Evolutionary conservation across 1,140 invertebrate species (phyloP).

Genomic region (Pseudoatta argentina): DNA sequence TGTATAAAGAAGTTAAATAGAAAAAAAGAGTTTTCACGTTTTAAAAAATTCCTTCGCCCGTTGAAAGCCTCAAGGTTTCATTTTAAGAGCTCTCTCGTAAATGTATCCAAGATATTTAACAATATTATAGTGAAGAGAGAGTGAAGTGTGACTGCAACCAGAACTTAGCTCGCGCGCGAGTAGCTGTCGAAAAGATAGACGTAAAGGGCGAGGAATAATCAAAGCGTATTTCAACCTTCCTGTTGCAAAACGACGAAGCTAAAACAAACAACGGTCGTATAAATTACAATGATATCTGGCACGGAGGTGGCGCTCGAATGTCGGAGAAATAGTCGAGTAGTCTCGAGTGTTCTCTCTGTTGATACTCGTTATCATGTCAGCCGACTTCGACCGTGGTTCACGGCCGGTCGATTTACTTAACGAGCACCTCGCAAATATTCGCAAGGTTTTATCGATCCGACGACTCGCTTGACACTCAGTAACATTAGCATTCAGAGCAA

Average conservation of each 20-base stretch:
- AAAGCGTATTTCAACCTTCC: slow-evolving; percentile 60
- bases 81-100: slow-evolving; percentile 26
- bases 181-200: slow-evolving; percentile 8
- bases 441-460: slow-evolving; percentile 46
- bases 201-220: slow-evolving; percentile 65
- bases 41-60: slow-evolving; percentile 5
- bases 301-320: slow-evolving; percentile 47
- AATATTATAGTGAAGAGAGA: slow-evolving; percentile 64
- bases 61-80: slow-evolving; percentile 11
- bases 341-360: slow-evolving; percentile 47
- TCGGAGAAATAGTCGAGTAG: slow-evolving; percentile 38
- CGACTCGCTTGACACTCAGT: background rate
- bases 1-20: background rate
- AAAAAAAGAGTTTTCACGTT: background rate
- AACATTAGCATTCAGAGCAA: background rate
- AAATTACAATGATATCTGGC: slow-evolving; percentile 76
- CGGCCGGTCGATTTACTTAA: slow-evolving; percentile 67
- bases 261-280: slow-evolving; percentile 73
- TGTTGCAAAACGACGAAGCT: slow-evolving; percentile 56
- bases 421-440: slow-evolving; percentile 48
- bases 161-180: background rate
- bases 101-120: slow-evolving; percentile 37
- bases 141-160: background rate
- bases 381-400: slow-evolving; percentile 31
- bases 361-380: slow-evolving; percentile 68